Percentiles rank a stretch among this genome's conserved stretches.
Evolutionary conservation across 2,797 vertebrate genomes (phyloP).

Genomic region (Pangasius larnaudii): DNA sequence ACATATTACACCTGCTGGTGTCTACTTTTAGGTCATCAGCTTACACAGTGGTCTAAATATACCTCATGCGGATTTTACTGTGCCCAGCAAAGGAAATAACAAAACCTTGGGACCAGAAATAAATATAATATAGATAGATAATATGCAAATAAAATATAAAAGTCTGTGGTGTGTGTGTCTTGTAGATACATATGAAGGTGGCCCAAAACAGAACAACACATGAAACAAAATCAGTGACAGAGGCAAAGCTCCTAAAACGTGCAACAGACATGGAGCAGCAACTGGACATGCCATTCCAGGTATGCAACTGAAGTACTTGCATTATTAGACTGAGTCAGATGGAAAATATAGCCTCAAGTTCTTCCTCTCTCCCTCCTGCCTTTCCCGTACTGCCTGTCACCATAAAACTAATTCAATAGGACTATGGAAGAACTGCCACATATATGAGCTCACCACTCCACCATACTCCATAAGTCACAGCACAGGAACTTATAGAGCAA

Average conservation of each 20-base stretch:
- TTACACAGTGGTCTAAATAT: conserved; percentile 1
- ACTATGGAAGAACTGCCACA: conserved; percentile 34
- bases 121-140: not conserved
- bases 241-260: conserved; percentile 39
- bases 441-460: conserved; percentile 13
- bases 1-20: conserved; percentile 9
- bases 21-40: conserved; percentile 8
- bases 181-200: not conserved
- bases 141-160: not conserved
- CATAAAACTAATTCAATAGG: conserved; percentile 8
- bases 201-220: conserved; percentile 29
- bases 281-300: conserved; percentile 76
- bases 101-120: conserved; percentile 26
- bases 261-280: conserved; percentile 69
- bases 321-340: conserved; percentile 56
- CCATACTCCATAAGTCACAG: conserved; percentile 10
- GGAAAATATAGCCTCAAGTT: conserved; percentile 60
- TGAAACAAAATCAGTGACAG: conserved; percentile 21
- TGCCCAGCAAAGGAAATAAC: not conserved
- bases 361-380: conserved; percentile 18
- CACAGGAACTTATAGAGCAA: not conserved
- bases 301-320: conserved; percentile 64
- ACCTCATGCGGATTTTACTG: not conserved
- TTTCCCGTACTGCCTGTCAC: not conserved
- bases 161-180: not conserved